phyloP scores from a whole-genome alignment of 2,888 invertebrate genomes.

The Meteorus colon region DNA sequence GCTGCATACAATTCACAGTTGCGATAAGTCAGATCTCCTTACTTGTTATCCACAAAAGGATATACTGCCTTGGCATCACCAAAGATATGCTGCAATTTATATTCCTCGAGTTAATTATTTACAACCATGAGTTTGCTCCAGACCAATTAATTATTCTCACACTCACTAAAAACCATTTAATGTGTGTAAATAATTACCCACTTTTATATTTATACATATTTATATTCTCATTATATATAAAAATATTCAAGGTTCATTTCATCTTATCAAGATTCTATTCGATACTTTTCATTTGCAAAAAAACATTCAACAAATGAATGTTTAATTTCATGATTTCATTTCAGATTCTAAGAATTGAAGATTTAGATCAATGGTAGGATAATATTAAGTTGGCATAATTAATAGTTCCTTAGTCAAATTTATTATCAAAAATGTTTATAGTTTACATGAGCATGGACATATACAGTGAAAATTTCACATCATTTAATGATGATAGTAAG shows the following conservation, averaged over 20 bases:
- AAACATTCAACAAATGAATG: not conserved
- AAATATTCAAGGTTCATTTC: not conserved
- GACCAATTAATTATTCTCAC: conserved; percentile 22
- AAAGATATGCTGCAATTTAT: conserved; percentile 14
- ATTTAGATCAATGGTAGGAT: not conserved
- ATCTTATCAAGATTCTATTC: not conserved
- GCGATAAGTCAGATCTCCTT: conserved; percentile 7
- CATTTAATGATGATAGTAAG: conserved; percentile 46
- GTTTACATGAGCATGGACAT: conserved; percentile 14
- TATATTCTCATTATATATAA: not conserved
- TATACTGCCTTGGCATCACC: not conserved
- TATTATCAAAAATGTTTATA: conserved; percentile 39
- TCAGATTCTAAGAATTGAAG: not conserved
- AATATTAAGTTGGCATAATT: not conserved
- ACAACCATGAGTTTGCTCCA: not conserved
- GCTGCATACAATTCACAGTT: not conserved
- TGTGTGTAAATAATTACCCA: not conserved
- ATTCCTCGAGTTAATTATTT: not conserved
- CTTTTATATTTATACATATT: not conserved
- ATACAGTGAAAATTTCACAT: conserved; percentile 73
- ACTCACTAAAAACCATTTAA: conserved; percentile 1
- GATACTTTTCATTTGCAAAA: not conserved
- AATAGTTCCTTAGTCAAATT: conserved; percentile 8
- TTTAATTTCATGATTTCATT: not conserved
- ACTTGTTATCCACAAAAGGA: conserved; percentile 29